Evolutionary conservation across 2,888 invertebrate genomes (phyloP).

Genomic region (Cephonodes hylas): DNA sequence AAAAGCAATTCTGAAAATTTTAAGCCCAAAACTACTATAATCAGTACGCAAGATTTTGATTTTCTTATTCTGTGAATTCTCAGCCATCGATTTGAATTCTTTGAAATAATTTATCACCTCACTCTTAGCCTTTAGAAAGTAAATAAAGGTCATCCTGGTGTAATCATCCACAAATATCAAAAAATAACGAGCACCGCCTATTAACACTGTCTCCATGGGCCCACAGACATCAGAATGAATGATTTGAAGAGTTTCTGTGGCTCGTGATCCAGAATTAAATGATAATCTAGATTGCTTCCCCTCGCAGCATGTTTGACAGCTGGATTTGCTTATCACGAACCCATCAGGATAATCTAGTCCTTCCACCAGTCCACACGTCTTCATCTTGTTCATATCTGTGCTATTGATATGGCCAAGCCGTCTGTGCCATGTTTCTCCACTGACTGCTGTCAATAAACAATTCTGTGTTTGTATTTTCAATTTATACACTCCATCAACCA

Average conservation of each 20-base stretch:
- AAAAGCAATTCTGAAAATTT: too few relatives aligned
- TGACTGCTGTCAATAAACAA: not conserved
- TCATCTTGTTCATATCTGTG: constrained; percentile 20
- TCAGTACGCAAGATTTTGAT: not conserved
- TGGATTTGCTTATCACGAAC: not conserved
- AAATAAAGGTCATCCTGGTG: not conserved
- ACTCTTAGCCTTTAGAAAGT: not conserved
- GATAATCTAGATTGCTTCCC: not conserved
- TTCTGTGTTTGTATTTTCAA: not conserved
- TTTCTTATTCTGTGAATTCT: not conserved
- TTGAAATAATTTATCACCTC: not conserved
- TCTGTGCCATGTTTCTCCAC: constrained; percentile 18
- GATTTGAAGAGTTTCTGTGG: not conserved
- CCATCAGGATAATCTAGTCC: not conserved
- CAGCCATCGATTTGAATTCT: not conserved
- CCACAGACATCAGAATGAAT: constrained; percentile 4
- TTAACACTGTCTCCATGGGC: not conserved
- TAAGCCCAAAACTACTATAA: too few relatives aligned
- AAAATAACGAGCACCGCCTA: not conserved
- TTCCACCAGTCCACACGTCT: not conserved
- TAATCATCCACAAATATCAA: not conserved
- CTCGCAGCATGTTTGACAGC: not conserved
- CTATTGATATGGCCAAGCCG: constrained; percentile 25
- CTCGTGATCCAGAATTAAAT: not conserved
- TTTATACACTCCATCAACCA: constrained; percentile 25